Evolutionary conservation across 2,888 invertebrate genomes (phyloP), one percentile per base, ranked within the genome.

Genomic region (Pherbina coryleti): DNA sequence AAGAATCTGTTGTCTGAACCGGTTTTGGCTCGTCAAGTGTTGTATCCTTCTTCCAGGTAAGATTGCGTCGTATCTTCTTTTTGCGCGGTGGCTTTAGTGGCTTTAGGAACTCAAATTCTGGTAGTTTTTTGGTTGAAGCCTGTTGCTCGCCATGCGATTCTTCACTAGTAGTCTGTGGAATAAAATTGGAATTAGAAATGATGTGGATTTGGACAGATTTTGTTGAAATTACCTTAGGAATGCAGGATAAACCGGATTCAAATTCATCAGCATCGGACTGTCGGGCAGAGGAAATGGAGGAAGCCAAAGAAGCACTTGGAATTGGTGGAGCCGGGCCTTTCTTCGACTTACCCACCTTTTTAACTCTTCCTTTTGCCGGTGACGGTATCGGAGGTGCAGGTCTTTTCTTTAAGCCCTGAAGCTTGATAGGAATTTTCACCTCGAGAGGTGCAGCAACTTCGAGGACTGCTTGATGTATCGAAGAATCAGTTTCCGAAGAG

Each of bases 31-130:
- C 87, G 4, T 85, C 82, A 71, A 85, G 85, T 0, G 84, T 84
- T 37, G 81, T 83, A n/a, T 88, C 88, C 73, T 86, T 87, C 72
- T 85, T 86, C 85, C 84, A 86, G 11, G 84, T 83, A 3, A 86
- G 75, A 0, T 83, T 84, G 55, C 85, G 86, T 4, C 86, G 86
- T 77, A 86, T 81, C 78, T 88, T 89, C 85, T 85, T 88, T 79
- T 85, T 88, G 5, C 88, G 86, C 31, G 83, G 82, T 9, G 86
- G 84, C 1, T 87, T 84, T 49, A 83, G 64, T 0, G 86, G 85
- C 53, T 85, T 84, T 0, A 76, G 44, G 75, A 88, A 86, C 3
- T 87, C 85, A 19, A 84, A 84, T 0, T 84, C 83, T 44, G 44
- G 2, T 7, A 14, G 1, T 14, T 44, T 44, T 1, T 44, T 44